A percentile compares a stretch with the other conserved stretches of the same genome.
These are phyloP conservation scores for Laothoe populi DNA, from an alignment of 2,888 invertebrate genomes.

Conservation along the genomic window DNA sequence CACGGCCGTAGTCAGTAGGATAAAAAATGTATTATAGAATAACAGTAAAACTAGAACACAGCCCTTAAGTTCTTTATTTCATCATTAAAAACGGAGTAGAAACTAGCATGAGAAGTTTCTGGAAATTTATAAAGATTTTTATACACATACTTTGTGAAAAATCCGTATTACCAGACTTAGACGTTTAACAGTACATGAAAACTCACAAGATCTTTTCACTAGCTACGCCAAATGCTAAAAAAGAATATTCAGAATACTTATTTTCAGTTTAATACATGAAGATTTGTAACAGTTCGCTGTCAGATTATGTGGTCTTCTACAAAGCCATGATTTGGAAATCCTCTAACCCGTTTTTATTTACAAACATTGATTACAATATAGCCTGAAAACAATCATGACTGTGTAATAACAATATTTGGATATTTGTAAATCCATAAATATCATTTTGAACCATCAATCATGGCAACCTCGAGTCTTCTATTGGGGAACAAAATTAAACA, in stretches of 20 bases:
- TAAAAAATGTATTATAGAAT: neutral
- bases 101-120: slow-evolving; percentile 46
- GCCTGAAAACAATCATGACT: neutral
- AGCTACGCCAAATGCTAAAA: slow-evolving; percentile 1
- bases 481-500: neutral
- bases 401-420: slow-evolving; percentile 6
- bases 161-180: neutral
- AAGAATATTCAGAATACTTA: neutral
- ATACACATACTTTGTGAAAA: slow-evolving; percentile 32
- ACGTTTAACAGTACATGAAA: slow-evolving; percentile 3
- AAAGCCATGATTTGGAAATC: neutral
- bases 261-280: neutral
- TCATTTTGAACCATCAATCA: neutral
- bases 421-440: neutral
- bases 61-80: slow-evolving; percentile 50
- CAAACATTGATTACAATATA: neutral
- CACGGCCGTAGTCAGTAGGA: too few species aligned
- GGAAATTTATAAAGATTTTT: slow-evolving; percentile 48
- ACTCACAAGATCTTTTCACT: neutral
- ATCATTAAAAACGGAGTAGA: slow-evolving; percentile 53
- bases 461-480: neutral
- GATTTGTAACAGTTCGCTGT: neutral
- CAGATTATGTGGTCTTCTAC: neutral
- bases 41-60: slow-evolving; percentile 29
- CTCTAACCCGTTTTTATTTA: neutral